These are phyloP conservation scores for Egretta garzetta DNA, from an alignment of 2,113 vertebrate species.

Conservation along the genomic window DNA sequence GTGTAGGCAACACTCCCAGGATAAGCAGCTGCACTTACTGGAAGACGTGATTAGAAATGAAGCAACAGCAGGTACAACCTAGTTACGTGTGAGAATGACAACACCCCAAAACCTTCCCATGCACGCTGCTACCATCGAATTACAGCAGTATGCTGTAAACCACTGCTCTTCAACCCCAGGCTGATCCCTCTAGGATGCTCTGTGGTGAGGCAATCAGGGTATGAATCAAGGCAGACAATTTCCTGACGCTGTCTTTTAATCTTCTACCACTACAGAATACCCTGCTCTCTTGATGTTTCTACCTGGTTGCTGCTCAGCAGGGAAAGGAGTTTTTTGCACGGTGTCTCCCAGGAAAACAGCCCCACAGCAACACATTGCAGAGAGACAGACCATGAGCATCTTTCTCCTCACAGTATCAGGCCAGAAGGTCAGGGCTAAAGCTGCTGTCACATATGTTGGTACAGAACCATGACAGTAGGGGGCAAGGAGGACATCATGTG, in stretches of 20 bases:
- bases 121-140: neutral
- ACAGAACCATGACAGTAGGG: neutral
- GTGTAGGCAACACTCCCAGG: neutral
- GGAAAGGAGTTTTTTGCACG: neutral
- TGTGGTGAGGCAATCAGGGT: neutral
- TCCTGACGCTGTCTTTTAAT: neutral
- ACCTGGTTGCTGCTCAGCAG: neutral
- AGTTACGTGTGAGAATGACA: rapidly evolving
- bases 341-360: neutral
- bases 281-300: neutral
- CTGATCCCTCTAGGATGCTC: neutral
- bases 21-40: neutral
- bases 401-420: neutral
- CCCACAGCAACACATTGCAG: neutral
- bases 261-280: neutral
- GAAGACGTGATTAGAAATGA: neutral
- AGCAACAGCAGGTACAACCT: neutral
- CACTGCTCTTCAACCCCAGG: neutral
- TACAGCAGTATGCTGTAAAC: neutral
- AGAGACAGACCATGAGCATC: neutral
- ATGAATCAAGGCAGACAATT: neutral
- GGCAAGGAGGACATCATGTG: neutral
- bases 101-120: neutral
- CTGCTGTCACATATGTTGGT: neutral
- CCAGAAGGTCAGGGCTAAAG: neutral